Percentiles rank a stretch among this genome's conserved stretches.
Evolutionary conservation across 2,113 vertebrate genomes (phyloP).

Genomic region (Recurvirostra avosetta): DNA sequence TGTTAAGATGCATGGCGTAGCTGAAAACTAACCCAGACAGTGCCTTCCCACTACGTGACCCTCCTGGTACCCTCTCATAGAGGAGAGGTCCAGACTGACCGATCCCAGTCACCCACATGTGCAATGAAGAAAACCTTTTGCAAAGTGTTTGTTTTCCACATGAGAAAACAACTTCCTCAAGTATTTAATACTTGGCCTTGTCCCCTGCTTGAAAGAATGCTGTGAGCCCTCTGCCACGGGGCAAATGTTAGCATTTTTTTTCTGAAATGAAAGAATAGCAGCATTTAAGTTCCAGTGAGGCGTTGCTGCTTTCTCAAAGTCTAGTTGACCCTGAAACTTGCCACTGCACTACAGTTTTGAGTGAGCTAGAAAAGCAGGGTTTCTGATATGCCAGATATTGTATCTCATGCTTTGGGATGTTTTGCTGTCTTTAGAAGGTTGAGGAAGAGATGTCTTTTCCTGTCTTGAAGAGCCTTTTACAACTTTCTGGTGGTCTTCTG

Average conservation of each 20-base stretch:
- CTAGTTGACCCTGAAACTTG: background rate
- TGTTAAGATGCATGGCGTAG: background rate
- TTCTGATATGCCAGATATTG: background rate
- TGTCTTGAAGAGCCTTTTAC: background rate
- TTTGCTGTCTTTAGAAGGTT: background rate
- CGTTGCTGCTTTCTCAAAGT: background rate
- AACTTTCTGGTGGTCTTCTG: background rate
- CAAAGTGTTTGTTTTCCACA: background rate
- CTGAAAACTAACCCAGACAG: background rate
- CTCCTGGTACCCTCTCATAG: background rate
- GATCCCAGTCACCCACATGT: fast-evolving
- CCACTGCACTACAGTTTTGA: fast-evolving
- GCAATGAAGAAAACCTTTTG: background rate
- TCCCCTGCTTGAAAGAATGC: background rate
- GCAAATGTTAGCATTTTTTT: background rate
- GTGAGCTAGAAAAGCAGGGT: background rate
- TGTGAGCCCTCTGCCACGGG: background rate
- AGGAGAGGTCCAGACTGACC: background rate
- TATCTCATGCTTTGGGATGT: background rate
- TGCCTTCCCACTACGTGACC: background rate
- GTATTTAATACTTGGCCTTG: background rate
- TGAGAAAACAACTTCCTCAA: background rate
- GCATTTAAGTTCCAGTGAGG: background rate
- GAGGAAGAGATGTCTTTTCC: background rate
- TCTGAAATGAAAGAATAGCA: background rate